Base-by-base conservation (phyloP, 1,140 invertebrate species). In the Lycorma delicatula region DNA sequence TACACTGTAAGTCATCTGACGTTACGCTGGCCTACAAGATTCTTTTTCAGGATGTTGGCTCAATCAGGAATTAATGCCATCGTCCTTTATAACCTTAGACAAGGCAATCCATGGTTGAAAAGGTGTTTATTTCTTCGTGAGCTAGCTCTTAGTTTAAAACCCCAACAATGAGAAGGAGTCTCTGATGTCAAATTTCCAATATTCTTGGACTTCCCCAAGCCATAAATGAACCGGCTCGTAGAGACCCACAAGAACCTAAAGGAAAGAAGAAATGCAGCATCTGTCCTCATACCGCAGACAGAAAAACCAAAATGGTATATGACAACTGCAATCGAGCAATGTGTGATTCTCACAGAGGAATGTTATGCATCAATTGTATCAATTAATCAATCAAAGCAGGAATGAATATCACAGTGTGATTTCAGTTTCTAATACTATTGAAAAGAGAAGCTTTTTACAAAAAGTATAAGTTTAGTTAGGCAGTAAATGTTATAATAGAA, bases 251-350 rank as follows among this genome's bases (percentile, higher is more conserved):
- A 20, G 41, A 44, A 44, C 41, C 41, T 3, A 11, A 20, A 16
- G 4, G 41, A 22, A 44, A 44, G 16, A 5, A 9, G 16, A 56
- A 29, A 56, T 56, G 54, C 41, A 2, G 4, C 20, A 47, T 56
- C 28, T 48, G 54, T 29, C 23, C 38, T 16, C 23, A 41, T 25
- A 56, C 18, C 20, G 26, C 27, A 13, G 54, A 56, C 54, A 56
- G 27, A 16, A 56, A 56, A 26, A 56, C 54, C 13, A 56, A 48
- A 29, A 56, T 47, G 41, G 31, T 56, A 20, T 48, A 41, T 38
- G 46, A 25, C 18, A 29, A 27, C n/a, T 56, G 54, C 44, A 34
- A 48, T 44, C 44, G 22, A 23, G 34, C 23, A 25, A 56, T 56
- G 26, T 56, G 41, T 27, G 31, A 54, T 44, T 16, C 18, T 20